Evolutionary conservation across 2,113 vertebrate genomes (phyloP), one percentile per base, ranked within the genome.

Genomic region (Pogona vitticeps): DNA sequence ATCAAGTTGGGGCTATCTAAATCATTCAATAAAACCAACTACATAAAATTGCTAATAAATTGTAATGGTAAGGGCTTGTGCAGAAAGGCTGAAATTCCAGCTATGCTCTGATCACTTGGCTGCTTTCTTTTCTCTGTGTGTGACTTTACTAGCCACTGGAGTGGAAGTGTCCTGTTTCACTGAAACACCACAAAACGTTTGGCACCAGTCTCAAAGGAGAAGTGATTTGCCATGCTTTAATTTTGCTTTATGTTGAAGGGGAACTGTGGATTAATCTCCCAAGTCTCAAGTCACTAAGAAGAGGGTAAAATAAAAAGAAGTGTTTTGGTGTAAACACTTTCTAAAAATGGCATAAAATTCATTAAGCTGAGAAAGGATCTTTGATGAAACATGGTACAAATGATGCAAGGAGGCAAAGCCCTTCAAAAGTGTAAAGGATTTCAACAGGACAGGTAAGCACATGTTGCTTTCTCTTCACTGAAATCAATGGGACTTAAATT

Each of bases 61-160:
- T 83, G 75, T 80, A 90, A 91, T 8, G 15, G 92, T 75, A 46
- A 83, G 84, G 82, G 71, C 88, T 92, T 82, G 76, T 38, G 86
- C 13, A 52, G 88, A 91, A 82, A 87, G 91, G 89, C 80, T 92
- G 86, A 88, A 90, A 94, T 90, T 92, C 89, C 92, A 83, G 56
- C 76, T 90, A 31, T 71, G 89, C 4, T 1, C 90, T 59, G 90
- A 88, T 91, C 88, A 80, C 86, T 84, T 83, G 90, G 88, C 70
- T 82, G 56, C 77, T 90, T 83, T 89, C 67, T 89, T 92, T 92
- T 91, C 91, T 89, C 5, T 52, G 82, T 61, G 88, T 61, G 88
- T 94, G 90, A 91, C 86, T 95, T 95, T 93, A 93, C 90, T 92
- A 88, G 94, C 88, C 92, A 91, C 84, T 93, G 91, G 91, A 84